These are phyloP conservation scores for Physeter macrocephalus DNA, from an alignment of 2,113 vertebrate species.

Conservation along the genomic window DNA sequence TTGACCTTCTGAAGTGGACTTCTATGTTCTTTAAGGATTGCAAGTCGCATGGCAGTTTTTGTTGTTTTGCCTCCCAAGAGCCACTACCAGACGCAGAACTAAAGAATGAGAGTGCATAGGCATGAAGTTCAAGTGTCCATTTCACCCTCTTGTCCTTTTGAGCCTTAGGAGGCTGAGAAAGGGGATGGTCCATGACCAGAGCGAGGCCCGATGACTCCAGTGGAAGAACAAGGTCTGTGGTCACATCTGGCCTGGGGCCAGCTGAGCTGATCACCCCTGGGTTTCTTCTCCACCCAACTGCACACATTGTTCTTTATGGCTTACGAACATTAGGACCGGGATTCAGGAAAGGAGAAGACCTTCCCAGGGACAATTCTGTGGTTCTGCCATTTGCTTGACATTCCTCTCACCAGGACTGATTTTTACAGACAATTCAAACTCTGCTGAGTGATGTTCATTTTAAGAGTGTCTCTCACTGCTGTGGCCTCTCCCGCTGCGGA, in stretches of 20 bases:
- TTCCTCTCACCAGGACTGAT: background rate
- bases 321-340: background rate
- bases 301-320: background rate
- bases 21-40: background rate
- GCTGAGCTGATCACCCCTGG: background rate
- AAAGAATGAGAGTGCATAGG: background rate
- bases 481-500: too few relatives aligned
- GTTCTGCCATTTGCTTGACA: conserved; percentile 13
- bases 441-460: background rate
- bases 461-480: background rate
- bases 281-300: background rate
- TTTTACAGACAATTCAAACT: background rate
- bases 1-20: background rate
- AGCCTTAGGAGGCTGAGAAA: background rate
- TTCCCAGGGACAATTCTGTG: background rate
- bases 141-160: background rate
- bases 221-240: background rate
- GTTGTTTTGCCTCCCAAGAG: background rate
- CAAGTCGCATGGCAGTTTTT: background rate
- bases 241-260: background rate
- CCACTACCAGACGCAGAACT: accelerated
- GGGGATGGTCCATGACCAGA: background rate
- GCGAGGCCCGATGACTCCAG: background rate
- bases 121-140: background rate
- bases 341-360: background rate